Evolutionary conservation across 2,113 vertebrate species (phyloP), one percentile per base, ranked within the genome.

Genomic region (Psittacula cyanocephala): DNA sequence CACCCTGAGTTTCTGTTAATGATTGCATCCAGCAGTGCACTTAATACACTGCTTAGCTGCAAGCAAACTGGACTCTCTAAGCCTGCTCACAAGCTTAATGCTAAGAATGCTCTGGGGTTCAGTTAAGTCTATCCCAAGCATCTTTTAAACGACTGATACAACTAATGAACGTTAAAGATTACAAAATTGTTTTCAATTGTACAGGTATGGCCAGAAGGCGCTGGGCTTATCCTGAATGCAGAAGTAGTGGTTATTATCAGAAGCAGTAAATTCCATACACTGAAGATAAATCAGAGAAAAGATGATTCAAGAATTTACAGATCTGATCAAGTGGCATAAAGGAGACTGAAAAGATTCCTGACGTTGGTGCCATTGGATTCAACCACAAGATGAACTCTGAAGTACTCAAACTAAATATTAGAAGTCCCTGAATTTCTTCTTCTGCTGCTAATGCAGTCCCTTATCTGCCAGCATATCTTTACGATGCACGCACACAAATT

Each of bases 251-350:
- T 9, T 33, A 63, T 28, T 37, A 67, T 17, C 72, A 55, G 43
- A 68, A 50, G 9, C 67, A 70, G 91, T 47, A 52, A 71, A 62
- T 17, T 37, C 28, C 12, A 5, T 2, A 6, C 0, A 0, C 0
- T 27, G 64, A 59, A 37, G 62, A 65, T 12, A 9, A 88, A 74
- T 62, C 43, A 82, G 59, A 10, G 31, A 75, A 68, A 35, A 0
- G 6, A 7, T 0, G 4, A 68, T 11, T 47, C 7, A 20, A 35
- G 47, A 69, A 76, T n/a, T 49, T 11, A 28, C 18, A 50, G 68
- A 25, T 44, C 33, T 24, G 8, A 39, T 39, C 25, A 9, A 28
- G 5, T 1, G 7, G 27, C 11, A 31, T 13, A 41, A 43, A 74
- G 47, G 49, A 39, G 49, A 49, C 52, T 44, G 44, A 28, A 22